Base-by-base conservation (phyloP, 2,888 invertebrate genomes). In the Caenorhabditis doughertyi region DNA sequence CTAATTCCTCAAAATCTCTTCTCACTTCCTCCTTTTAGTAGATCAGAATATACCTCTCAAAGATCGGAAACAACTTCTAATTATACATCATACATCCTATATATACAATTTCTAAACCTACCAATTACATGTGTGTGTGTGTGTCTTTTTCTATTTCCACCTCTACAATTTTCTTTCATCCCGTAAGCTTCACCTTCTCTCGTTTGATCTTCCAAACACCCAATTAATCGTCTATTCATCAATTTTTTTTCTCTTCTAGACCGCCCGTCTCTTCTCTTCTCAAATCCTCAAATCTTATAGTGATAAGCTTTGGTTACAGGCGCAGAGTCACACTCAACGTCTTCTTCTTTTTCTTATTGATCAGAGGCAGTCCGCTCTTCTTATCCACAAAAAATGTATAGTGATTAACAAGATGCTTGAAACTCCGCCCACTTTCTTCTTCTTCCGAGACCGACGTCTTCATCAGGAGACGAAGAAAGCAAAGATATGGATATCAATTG, bases 401-500 rank as follows among this genome's bases (percentile, higher is more conserved):
- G 76, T 76, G 74, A 76, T 76, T 76, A 76, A 58, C 16, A 55
- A 53, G 55, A 47, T 16, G n/a, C 18, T 13, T 13, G 55, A 56
- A 49, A 35, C 67, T 49, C 76, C 60, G 60, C 76, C 60, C 76
- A 60, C 51, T 49, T 67, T 76, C 64, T 76, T 60, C 21, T 62
- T 51, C 39, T 18, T 16, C 32, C 53, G 25, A 25, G 25, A 27
- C n/a, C 35, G 53, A 32, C 18, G 13, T 56, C 47, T 70, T 58
- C 47, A 21, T 58, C 56, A 39, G 2, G 44, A 25, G 16, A 42
- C 9, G 13, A 32, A 39, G 60, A 71, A 39, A 60, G 60, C 42
- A 56, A 67, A 67, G 74, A 76, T 76, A 76, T 76, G 67, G 60
- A 76, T 76, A 68, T 51, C 65, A 73, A 73, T 62, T 73, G 73